Evolutionary conservation across 92 coral and sea anemone species (phyloP), one percentile per base, ranked within the genome.

Genomic region (Palythoa grandiflora): DNA sequence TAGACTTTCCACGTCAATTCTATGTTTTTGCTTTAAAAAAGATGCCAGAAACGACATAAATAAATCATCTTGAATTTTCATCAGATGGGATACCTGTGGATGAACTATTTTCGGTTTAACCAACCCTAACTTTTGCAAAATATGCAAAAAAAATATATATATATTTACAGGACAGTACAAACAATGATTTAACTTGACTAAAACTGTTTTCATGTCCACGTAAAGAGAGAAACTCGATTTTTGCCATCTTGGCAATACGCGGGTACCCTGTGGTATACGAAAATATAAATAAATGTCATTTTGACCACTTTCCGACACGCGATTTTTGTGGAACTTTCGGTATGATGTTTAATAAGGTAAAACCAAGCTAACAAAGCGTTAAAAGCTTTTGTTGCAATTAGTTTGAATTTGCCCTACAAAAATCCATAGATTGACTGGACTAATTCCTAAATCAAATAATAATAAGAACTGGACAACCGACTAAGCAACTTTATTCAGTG

Each of bases 81-180:
- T 17, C 65, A 17, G 65, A 57, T 57, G 65, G 65, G 65, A 57
- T 57, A 57, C 65, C 65, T 57, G 68, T 85, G 65, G 65, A 57
- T 57, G 65, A 15, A 57, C n/a, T 17, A 13, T 57, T 57, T 57
- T 57, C n/a, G 15, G 20, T 4, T 57, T 14, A 13, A 57, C 15
- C 15, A 57, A 57, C 17, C n/a, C 15, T 15, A 54, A 9, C 10
- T 54, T 5, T 2, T 4, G 60, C 9, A 54, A 54, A 54, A 54
- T 6, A 15, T 6, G 60, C 15, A 2, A 54, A 6, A 15, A 54
- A 54, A 54, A 3, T 11, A 54, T 11, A 9, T 9, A 57, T 17
- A 57, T 13, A 17, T 57, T 57, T 57, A 57, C 65, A 57, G 65
- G 65, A 57, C 65, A 57, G 65, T 57, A 57, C 65, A 57, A 57